A percentile compares a stretch with the other conserved stretches of the same genome.
Conservation (phyloP, 2,113 vertebrate species). For the Pagrus major region DNA sequence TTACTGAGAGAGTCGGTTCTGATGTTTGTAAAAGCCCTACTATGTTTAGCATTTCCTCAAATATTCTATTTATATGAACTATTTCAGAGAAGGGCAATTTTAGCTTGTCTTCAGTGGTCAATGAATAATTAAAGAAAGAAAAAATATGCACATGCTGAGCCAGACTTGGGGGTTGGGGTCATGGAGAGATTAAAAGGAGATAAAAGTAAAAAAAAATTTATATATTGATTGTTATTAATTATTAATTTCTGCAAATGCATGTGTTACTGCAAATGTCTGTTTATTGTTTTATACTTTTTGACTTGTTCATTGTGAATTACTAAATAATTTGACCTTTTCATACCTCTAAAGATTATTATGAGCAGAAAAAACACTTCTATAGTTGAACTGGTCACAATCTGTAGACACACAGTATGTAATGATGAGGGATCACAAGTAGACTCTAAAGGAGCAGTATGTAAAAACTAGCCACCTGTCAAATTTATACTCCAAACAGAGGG, state of each 20-base stretch:
- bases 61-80: constrained; percentile 3
- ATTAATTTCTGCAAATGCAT: background rate
- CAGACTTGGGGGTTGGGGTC: background rate
- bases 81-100: constrained; percentile 24
- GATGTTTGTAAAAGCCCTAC: constrained; percentile 2
- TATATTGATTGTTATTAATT: too few species aligned
- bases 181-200: background rate
- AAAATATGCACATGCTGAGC: background rate
- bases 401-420: too few species aligned
- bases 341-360: background rate
- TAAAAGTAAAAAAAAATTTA: background rate
- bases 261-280: too few species aligned
- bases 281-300: too few species aligned
- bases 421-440: background rate
- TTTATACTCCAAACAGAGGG: too few species aligned
- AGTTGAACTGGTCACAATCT: background rate
- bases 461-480: too few species aligned
- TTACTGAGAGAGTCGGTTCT: background rate
- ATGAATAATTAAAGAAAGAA: constrained; percentile 3
- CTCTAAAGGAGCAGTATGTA: too few species aligned
- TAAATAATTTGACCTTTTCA: background rate
- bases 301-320: too few species aligned
- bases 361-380: background rate
- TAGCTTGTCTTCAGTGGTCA: background rate
- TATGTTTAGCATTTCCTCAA: constrained; percentile 31